Evolutionary conservation across 1,140 invertebrate genomes (phyloP), one percentile per base, ranked within the genome.

Genomic region (Bradysia coprophila): DNA sequence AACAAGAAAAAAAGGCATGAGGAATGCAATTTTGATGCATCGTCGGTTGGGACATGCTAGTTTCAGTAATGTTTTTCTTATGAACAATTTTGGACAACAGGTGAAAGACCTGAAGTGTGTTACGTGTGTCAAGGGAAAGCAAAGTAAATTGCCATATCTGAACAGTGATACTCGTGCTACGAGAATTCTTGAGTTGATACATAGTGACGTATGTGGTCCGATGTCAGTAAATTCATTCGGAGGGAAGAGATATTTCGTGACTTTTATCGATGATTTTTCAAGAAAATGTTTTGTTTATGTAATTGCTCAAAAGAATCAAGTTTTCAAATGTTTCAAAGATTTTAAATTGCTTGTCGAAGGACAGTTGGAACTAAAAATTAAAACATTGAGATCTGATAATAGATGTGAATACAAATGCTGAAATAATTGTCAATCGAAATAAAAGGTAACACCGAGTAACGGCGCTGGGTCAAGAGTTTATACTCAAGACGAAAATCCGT

Each of bases 121-220:
- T 4, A 28, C 18, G 10, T 41, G 40, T 21, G 6, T 13, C 31
- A 11, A 24, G 8, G 21, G 21, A 15, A 32, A 21, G 16, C 15
- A 44, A 40, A 37, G n/a, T 36, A 52, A 9, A 40, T 48, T 45
- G 38, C 44, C 18, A 39, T 46, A 24, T 13, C 24, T 40, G 33
- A 21, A 22, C 41, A 34, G 28, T 9, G 39, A 45, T 8, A 46
- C 47, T 18, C 32, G 49, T 10, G 42, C 50, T 47, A 50, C 46
- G 5, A 23, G 45, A 32, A 32, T 52, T 15, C 47, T 65, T 34
- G 53, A 59, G 34, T 21, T 62, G n/a, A 2, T 62, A n/a, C 57
- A 63, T 44, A 49, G 51, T 37, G 59, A 64, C 40, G 43, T 65
- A 6, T 63, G 60, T 48, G 61, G 60, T 24, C 57, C 53, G 13